Evolutionary conservation across 2,113 vertebrate genomes (phyloP).

Genomic region (Atrichornis clamosus): DNA sequence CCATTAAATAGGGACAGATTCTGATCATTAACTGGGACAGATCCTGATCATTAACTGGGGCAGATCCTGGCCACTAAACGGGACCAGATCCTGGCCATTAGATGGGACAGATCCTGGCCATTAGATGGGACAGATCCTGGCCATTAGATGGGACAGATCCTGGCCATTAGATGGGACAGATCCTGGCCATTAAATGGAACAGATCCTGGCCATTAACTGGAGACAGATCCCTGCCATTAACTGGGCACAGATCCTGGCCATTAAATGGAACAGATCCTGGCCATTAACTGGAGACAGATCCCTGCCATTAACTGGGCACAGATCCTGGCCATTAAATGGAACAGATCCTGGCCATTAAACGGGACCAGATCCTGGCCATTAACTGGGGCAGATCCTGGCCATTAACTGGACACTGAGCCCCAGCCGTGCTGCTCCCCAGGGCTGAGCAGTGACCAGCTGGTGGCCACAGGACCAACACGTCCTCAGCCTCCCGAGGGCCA

Average conservation of each 20-base stretch:
- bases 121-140: background rate
- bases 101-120: background rate
- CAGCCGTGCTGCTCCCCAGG: background rate
- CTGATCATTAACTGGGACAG: background rate
- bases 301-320: background rate
- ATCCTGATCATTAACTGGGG: too few relatives aligned
- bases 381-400: too few relatives aligned
- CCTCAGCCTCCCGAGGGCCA: background rate
- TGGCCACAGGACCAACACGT: background rate
- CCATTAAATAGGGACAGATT: too few relatives aligned
- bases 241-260: too few relatives aligned
- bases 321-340: too few relatives aligned
- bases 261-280: background rate
- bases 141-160: background rate
- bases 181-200: background rate
- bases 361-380: background rate
- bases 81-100: background rate
- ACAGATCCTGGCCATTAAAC: background rate
- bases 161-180: background rate
- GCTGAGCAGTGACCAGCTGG: too few relatives aligned
- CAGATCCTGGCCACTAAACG: too few relatives aligned
- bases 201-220: background rate
- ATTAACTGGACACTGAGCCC: background rate
- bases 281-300: background rate
- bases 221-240: fast-evolving